Evolutionary conservation across 2,888 invertebrate genomes (phyloP).

Genomic region (Perizoma affinitatum): DNA sequence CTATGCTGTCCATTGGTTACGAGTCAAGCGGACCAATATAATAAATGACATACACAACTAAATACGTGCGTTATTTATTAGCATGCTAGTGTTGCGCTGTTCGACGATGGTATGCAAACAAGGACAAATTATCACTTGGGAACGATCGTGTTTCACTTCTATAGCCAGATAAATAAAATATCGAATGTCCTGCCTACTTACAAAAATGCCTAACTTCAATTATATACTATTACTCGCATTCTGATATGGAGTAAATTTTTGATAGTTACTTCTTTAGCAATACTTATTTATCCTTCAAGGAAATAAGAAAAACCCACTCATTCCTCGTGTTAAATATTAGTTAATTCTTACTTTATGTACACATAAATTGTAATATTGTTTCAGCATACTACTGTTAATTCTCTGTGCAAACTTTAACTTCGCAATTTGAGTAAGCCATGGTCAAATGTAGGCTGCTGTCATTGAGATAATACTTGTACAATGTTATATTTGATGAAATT

Average conservation of each 20-base stretch:
- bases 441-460: constrained; percentile 22
- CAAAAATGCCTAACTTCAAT: too few species aligned
- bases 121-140: constrained; percentile 45
- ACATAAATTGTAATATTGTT: constrained; percentile 16
- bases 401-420: constrained; percentile 22
- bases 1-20: not conserved
- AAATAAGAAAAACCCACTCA: constrained; percentile 17
- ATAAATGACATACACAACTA: constrained; percentile 41
- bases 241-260: not conserved
- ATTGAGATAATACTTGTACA: constrained; percentile 11
- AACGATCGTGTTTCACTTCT: constrained; percentile 24
- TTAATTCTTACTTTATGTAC: not conserved
- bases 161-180: too few species aligned
- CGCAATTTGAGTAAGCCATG: constrained; percentile 26
- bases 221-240: too few species aligned
- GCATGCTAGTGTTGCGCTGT: constrained; percentile 32
- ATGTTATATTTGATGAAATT: not conserved
- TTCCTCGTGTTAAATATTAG: not conserved
- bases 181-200: too few species aligned
- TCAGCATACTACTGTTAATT: constrained; percentile 29
- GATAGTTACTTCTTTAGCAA: not conserved
- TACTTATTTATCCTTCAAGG: constrained; percentile 4
- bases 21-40: constrained; percentile 9
- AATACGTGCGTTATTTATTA: constrained; percentile 49
- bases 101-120: constrained; percentile 41